Evolutionary conservation across 2,888 invertebrate genomes (phyloP), one percentile per base, ranked within the genome.

Genomic region (Andrena haemorrhoa): DNA sequence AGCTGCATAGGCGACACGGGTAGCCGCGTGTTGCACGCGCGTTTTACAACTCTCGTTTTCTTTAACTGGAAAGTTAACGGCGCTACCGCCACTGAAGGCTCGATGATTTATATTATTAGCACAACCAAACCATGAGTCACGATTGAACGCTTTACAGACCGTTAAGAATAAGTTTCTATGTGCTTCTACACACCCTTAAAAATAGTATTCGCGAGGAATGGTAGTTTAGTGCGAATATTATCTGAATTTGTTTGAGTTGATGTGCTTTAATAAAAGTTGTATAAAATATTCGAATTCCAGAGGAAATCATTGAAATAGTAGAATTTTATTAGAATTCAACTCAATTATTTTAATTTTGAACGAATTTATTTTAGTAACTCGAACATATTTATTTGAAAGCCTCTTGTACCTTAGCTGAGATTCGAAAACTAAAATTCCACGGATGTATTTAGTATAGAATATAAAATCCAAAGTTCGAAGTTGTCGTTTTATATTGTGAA

Each of bases 41-140:
- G 64, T 74, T 74, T 76, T 74, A 73, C 74, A 65, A 74, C 56
- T 64, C 64, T 65, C 74, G 33, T 63, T 63, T 60, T 29, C 56
- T 12, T 8, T 33, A 12, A 26, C 64, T 35, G 31, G 56, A 73
- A 75, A 63, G 61, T 61, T 26, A 47, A 72, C 63, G 31, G 31
- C n/a, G 75, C 72, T 56, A 72, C 53, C n/a, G 53, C 10, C 26
- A 56, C 23, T 10, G 5, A 26, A 49, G 47, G 8, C 12, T 10
- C 31, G 64, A 51, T 58, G 63, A 76, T 65, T 74, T 73, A 49
- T 60, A 16, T 41, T 71, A 53, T 71, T 41, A 29, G 53, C 72
- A 61, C 49, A 51, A 49, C 26, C 49, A 29, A 20, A 10, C 35
- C 10, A 72, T 10, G 53, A 71, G 26, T 16, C 72, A 12, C 29